Evolutionary conservation across 2,113 vertebrate genomes (phyloP), one percentile per base, ranked within the genome.

Genomic region (Hippocampus mohnikei): DNA sequence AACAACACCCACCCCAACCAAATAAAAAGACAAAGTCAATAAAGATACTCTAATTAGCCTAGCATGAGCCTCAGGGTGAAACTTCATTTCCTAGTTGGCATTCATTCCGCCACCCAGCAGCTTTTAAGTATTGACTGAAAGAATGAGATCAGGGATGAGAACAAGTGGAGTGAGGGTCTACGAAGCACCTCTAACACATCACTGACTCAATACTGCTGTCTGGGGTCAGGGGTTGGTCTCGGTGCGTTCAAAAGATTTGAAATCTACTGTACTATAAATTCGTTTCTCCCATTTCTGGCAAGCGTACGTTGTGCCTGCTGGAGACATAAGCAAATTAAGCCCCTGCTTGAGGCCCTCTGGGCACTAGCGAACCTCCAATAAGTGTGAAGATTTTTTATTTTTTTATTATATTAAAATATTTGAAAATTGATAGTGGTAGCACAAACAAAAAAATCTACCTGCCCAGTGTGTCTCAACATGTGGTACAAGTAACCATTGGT

Each of bases 1-100:
- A 55, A 55, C 52, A 55, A 55, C 13, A 2, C 42, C 12, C 33
- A 5, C 1, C 5, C 33, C 27, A 18, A 18, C 16, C 48, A 5
- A 23, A 55, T n/a, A 55, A 55, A 55, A 55, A 55, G 52, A 55
- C 52, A 55, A 55, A 55, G 52, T 23, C 52, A n/a, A 55, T 55
- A n/a, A 21, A 11, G 52, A 16, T 55, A 3, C 21, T 21, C 52
- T 55, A 55, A 55, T 55, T 55, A 55, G 52, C 21, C 21, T 23
- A 55, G 21, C 52, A 2, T 55, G 52, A 55, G 52, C 52, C 52
- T 55, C 20, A 21, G 21, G 21, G 21, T 55, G 52, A 11, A 55
- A 55, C 52, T 55, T 55, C 21, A 55, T 55, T 55, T 55, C 21
- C 52, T 21, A 10, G 52, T 55, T 55, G 52, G 52, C 52, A 10